Evolutionary conservation across 2,113 vertebrate genomes (phyloP).

Genomic region (Bufo gargarizans): DNA sequence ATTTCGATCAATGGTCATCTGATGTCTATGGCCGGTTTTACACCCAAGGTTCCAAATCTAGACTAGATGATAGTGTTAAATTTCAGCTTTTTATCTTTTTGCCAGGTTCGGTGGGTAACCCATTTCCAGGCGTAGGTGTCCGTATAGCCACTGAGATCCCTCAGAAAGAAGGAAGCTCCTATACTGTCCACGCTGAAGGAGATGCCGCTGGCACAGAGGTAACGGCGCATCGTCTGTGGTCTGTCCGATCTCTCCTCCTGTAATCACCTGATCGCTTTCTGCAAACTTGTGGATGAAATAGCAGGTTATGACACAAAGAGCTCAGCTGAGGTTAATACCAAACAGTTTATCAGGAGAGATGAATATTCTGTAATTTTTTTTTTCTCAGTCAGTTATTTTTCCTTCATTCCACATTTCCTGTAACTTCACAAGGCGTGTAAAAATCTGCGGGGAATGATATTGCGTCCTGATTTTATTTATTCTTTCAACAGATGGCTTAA

Average conservation of each 20-base stretch:
- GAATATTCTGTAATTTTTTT: not conserved
- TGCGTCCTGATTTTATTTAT: constrained; percentile 17
- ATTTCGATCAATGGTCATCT: too few species aligned
- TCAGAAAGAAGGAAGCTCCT: constrained; percentile 48
- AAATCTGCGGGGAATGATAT: constrained; percentile 20
- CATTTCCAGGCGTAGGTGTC: constrained; percentile 83
- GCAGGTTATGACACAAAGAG: not conserved
- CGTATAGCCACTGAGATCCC: constrained; percentile 75
- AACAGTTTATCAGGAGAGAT: constrained; percentile 1
- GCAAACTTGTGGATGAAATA: not conserved
- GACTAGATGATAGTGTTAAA: not conserved
- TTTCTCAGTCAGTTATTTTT: not conserved
- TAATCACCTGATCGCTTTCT: not conserved
- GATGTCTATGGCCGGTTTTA: too few species aligned
- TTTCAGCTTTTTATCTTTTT: not conserved
- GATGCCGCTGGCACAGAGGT: constrained; percentile 79
- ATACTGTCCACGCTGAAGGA: constrained; percentile 76
- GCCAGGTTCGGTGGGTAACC: constrained; percentile 89
- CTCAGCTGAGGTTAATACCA: constrained; percentile 19
- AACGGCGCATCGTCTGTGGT: constrained; percentile 34
- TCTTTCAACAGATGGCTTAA: constrained; percentile 44
- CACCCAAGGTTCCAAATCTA: not conserved
- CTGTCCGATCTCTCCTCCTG: not conserved
- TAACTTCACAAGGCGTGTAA: constrained; percentile 10
- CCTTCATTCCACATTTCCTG: constrained; percentile 7